Evolutionary conservation across 2,113 vertebrate genomes (phyloP), one percentile per base, ranked within the genome.

Genomic region (Colius striatus): DNA sequence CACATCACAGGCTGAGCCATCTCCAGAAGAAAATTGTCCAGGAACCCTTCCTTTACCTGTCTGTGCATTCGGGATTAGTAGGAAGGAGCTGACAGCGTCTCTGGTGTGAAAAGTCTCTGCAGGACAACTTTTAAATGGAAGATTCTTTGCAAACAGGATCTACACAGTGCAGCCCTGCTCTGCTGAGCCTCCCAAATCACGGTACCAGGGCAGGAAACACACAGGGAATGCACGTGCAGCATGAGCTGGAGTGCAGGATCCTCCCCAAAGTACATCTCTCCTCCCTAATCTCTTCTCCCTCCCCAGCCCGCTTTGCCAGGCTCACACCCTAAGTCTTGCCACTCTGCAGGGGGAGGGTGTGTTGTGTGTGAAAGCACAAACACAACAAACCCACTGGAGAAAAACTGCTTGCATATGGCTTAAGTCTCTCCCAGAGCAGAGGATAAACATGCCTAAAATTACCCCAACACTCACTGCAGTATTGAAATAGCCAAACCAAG

Each of bases 371-470:
- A 54, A 57, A 88, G 79, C 79, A 80, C 88, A 92, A 92, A 75
- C 92, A 88, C 75, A 62, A 29, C 89, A 60, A 94, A 79, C 75
- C 16, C 26, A 0, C 76, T 23, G 70, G 16, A 82, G 80, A 90
- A 7, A 82, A 95, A 94, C 92, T 90, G 65, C 92, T 96, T 73
- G 54, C 90, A 89, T 73, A 83, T 92, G 93, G 73, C 88, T 75
- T 4, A 12, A 70, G 70, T 47, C 50, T 77, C 85, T 94, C 90
- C 45, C 66, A 36, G 66, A 79, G 92, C 85, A 75, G 32, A 79
- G 76, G 83, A 95, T 90, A 96, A 95, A 95, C 88, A 96, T 16
- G 72, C 68, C 76, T 89, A 81, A 95, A 92, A 90, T 90, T 90
- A 90, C 79, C 82, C 73, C 72, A 29, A 2, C 22, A 1, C 65